A percentile compares a stretch with the other conserved stretches of the same genome.
These are phyloP conservation scores for Kradibia gibbosae DNA, from an alignment of 1,140 invertebrate genomes.

Conservation along the genomic window DNA sequence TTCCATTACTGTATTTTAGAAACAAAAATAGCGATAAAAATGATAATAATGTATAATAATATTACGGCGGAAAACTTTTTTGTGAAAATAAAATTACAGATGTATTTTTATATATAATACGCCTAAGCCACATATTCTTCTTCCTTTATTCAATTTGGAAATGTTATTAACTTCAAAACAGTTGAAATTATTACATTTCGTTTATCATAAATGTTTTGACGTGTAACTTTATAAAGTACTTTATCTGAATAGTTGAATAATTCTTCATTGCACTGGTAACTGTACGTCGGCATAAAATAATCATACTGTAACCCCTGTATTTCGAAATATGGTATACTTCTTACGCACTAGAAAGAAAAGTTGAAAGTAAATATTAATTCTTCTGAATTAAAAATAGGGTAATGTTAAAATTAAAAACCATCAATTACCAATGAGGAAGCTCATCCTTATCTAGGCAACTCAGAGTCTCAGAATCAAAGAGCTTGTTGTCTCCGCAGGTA, in stretches of 20 bases:
- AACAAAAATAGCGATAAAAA: conserved; percentile 37
- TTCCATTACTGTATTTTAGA: conserved; percentile 57
- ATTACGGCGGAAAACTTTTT: conserved; percentile 53
- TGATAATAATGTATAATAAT: conserved; percentile 45
- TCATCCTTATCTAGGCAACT: conserved; percentile 88
- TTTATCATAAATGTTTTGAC: background rate
- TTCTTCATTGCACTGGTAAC: background rate
- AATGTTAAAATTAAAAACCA: background rate
- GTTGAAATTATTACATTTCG: background rate
- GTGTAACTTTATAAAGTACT: background rate
- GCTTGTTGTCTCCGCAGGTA: conserved; percentile 87
- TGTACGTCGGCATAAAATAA: background rate
- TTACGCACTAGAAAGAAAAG: background rate
- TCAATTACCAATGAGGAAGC: conserved; percentile 76
- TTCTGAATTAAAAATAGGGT: background rate
- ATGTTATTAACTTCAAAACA: background rate
- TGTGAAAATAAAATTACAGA: conserved; percentile 53
- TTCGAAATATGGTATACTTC: background rate
- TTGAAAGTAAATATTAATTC: background rate
- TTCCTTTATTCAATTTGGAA: conserved; percentile 28
- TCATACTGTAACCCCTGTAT: background rate
- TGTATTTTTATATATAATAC: conserved; percentile 49
- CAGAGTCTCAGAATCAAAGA: conserved; percentile 86
- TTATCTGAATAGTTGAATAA: background rate
- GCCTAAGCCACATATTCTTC: conserved; percentile 11